A percentile compares a stretch with the other conserved stretches of the same genome.
Conservation (phyloP, 2,888 invertebrate genomes). For the Sinhomidia bicolor region DNA sequence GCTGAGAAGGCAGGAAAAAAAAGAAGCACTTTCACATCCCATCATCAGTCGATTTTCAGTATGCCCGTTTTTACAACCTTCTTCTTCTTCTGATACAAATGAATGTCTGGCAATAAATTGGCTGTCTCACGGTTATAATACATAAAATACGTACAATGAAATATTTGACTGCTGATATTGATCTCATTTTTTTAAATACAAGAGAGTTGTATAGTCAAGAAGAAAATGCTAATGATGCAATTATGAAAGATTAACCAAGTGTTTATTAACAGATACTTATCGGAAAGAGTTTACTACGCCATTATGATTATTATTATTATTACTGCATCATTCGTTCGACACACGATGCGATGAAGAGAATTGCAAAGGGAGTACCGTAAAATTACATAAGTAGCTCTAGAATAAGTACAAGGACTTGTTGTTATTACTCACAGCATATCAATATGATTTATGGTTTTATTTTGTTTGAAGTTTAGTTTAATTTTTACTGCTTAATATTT, state of each 20-base stretch:
- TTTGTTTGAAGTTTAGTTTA: background rate
- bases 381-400: background rate
- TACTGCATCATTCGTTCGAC: too few relatives aligned
- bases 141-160: conserved; percentile 37
- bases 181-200: conserved; percentile 57
- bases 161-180: conserved; percentile 50
- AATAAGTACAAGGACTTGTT: too few relatives aligned
- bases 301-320: background rate
- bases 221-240: conserved; percentile 71
- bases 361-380: background rate
- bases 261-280: conserved; percentile 59
- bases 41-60: background rate
- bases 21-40: background rate
- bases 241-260: conserved; percentile 65
- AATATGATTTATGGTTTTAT: background rate
- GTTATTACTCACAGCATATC: background rate
- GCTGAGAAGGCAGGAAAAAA: background rate
- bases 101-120: conserved; percentile 35
- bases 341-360: too few relatives aligned
- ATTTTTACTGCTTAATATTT: background rate
- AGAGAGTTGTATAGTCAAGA: background rate
- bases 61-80: background rate
- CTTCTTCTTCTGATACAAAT: too few relatives aligned
- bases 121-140: conserved; percentile 46
- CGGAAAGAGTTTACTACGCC: background rate